Base-by-base conservation (phyloP, 1,140 invertebrate genomes). In the Drosophila parabipectinata region DNA sequence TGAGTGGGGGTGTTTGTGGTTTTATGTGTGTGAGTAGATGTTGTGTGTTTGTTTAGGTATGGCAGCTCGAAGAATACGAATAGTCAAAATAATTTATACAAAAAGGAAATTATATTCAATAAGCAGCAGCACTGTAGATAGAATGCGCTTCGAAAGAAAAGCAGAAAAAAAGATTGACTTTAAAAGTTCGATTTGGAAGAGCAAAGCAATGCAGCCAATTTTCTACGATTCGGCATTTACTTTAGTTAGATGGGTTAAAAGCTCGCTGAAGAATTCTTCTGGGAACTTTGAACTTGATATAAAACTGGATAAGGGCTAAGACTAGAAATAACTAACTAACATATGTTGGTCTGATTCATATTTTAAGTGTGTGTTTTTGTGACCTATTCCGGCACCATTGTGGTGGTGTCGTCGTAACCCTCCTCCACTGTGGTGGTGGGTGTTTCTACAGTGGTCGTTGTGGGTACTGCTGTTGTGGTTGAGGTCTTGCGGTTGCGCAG, bases 41-140 rank as follows among this genome's bases (percentile, higher is more conserved):
- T 72, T 39, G 39, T 73, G 68, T 50, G 9, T 72, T 60, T 59
- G n/a, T 68, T 69, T 57, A 39, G 51, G 64, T 71, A 85, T 87
- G 82, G 82, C 82, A 87, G 83, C 82, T 87, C 77, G 82, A 87
- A 87, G 75, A 87, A 82, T 87, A 87, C 58, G 57, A 85, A 87
- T 80, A 87, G 68, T 26, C 53, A 55, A 18, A 48, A 76, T 62
- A 66, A 62, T 64, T 48, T 73, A 76, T 51, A 77, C 12, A 72
- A 37, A 37, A 54, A 47, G 39, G 44, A 54, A 21, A 71, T 39
- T 48, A 64, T 34, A 45, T 47, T 50, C 28, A 51, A 67, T 32
- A 76, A 76, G 72, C 72, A 73, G 71, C 71, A 73, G 71, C 71
- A 67, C 72, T 76, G 44, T 41, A 28, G 51, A 76, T 59, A 32